A percentile compares a stretch with the other conserved stretches of the same genome.
Evolutionary conservation across 30 jellyfish, hydroid and myxozoan species (phyloP).

Genomic region (Mastigias papua): DNA sequence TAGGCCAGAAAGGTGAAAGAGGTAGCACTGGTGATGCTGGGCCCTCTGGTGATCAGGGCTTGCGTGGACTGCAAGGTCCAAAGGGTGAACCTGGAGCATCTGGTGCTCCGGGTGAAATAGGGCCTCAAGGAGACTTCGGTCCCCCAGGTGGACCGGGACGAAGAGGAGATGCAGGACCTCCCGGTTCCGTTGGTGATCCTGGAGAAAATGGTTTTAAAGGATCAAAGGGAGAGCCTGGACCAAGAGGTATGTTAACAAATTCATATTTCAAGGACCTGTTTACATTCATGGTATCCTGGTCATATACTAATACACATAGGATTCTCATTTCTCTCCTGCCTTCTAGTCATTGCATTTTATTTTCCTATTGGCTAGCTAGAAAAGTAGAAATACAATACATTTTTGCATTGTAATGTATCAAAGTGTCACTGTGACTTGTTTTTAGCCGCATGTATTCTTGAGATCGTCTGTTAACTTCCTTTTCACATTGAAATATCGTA

Average conservation of each 20-base stretch:
- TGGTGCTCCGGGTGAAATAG: conserved; percentile 71
- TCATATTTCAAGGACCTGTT: background rate
- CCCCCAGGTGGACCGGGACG: conserved; percentile 38
- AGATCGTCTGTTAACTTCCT: background rate
- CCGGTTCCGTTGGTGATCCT: conserved; percentile 59
- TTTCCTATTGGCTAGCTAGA: background rate
- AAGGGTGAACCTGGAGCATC: conserved; percentile 37
- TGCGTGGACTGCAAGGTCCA: too few species aligned
- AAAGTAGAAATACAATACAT: background rate
- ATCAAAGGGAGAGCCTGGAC: conserved; percentile 78
- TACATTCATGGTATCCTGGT: background rate
- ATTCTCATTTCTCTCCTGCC: background rate
- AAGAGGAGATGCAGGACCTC: conserved; percentile 12
- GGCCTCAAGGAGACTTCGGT: conserved; percentile 73
- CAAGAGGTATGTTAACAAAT: conserved; percentile 42
- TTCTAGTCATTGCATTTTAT: too few species aligned
- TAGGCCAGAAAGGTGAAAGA: too few species aligned
- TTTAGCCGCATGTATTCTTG: background rate
- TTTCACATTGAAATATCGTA: background rate
- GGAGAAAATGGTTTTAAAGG: conserved; percentile 80
- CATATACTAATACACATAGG: background rate
- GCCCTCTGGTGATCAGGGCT: too few species aligned
- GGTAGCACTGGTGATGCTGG: too few species aligned
- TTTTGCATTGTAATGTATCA: background rate
- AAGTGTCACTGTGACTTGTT: background rate